A percentile compares a stretch with the other conserved stretches of the same genome.
Conservation (phyloP, 2,797 vertebrate genomes). For the Lagorchestes hirsutus region DNA sequence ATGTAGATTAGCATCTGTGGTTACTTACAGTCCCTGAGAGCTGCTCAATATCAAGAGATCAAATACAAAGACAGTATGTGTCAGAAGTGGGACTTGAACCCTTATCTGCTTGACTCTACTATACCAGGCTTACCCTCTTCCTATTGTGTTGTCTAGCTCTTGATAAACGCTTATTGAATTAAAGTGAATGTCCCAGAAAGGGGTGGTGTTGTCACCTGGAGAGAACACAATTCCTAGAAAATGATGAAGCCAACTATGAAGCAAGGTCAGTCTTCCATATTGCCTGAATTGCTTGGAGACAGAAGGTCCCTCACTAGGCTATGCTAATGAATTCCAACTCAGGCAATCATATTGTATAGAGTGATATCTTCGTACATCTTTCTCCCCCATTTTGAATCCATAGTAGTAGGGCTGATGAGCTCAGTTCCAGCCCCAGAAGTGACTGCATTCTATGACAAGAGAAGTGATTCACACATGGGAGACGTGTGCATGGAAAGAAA, state of each 20-base stretch:
- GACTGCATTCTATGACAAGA: slow-evolving; percentile 59
- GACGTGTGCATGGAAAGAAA: slow-evolving; percentile 70
- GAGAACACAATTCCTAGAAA: slow-evolving; percentile 73
- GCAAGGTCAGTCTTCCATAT: slow-evolving; percentile 36
- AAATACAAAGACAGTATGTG: background rate
- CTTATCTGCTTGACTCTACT: background rate
- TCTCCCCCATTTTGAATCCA: slow-evolving; percentile 76
- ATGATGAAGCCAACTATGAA: slow-evolving; percentile 69
- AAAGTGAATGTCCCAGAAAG: background rate
- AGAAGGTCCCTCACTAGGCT: slow-evolving; percentile 72
- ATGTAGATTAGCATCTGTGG: background rate
- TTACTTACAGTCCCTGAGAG: background rate
- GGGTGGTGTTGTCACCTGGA: background rate
- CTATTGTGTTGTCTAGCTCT: background rate
- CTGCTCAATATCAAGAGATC: background rate
- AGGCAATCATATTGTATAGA: slow-evolving; percentile 69
- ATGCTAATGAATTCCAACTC: slow-evolving; percentile 79
- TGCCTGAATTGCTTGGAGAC: slow-evolving; percentile 74
- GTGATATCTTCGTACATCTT: slow-evolving; percentile 75
- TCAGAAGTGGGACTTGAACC: background rate
- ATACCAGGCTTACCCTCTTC: background rate
- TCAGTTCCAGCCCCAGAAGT: slow-evolving; percentile 63
- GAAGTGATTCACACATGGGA: slow-evolving; percentile 74
- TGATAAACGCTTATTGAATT: background rate
- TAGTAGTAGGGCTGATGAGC: slow-evolving; percentile 68